A percentile compares a stretch with the other conserved stretches of the same genome.
phyloP scores from a whole-genome alignment of 2,113 vertebrate genomes.

The Heteronetta atricapilla region DNA sequence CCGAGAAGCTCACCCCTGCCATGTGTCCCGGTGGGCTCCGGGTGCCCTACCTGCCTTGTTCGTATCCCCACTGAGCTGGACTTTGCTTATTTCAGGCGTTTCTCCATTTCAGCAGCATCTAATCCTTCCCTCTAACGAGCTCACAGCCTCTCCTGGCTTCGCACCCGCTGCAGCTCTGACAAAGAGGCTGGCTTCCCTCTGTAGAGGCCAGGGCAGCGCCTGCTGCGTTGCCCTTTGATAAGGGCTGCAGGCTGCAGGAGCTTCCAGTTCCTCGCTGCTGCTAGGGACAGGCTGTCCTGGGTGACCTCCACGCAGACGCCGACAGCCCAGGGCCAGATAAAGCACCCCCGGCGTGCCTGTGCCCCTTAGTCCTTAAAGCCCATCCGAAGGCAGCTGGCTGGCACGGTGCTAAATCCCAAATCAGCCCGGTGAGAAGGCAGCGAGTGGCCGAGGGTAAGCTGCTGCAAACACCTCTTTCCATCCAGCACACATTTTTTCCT shows the following conservation, averaged over 20 bases:
- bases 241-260: neutral
- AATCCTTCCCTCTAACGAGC: neutral
- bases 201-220: neutral
- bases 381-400: neutral
- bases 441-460: neutral
- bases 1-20: neutral
- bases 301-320: neutral
- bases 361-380: too few relatives aligned
- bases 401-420: neutral
- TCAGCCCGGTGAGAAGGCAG: neutral
- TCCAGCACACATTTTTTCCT: neutral
- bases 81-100: neutral
- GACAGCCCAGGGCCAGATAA: too few relatives aligned
- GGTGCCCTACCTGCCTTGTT: too few relatives aligned
- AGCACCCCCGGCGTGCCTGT: rapidly evolving
- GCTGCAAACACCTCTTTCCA: neutral
- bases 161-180: neutral
- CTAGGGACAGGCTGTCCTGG: neutral
- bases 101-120: neutral
- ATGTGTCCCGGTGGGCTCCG: too few relatives aligned
- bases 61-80: neutral
- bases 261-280: neutral
- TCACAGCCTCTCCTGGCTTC: neutral
- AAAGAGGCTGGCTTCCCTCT: neutral
- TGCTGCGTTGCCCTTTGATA: rapidly evolving